Conservation (phyloP, 2,113 vertebrate species). For the Pituophis catenifer region DNA sequence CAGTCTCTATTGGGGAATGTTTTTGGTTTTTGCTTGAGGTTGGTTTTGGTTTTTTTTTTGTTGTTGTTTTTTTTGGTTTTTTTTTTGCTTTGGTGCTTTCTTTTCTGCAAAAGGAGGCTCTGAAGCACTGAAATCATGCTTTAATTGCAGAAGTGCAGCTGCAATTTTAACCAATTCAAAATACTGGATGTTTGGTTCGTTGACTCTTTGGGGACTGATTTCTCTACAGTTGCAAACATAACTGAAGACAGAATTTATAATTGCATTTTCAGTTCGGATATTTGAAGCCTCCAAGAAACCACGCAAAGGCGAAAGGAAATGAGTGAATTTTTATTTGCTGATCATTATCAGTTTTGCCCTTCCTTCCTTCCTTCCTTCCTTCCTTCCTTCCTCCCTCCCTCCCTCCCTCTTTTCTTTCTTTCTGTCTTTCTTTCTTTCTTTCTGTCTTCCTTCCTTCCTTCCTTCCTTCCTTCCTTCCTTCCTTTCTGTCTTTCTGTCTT, state of each 20-base stretch:
- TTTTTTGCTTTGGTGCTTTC: neutral
- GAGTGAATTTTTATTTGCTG: conserved; percentile 1
- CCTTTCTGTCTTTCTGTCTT: too few species aligned
- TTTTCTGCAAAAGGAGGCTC: neutral
- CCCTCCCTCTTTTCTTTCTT: too few species aligned
- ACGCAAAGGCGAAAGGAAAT: neutral
- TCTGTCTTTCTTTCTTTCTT: rapidly evolving
- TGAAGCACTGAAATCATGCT: neutral
- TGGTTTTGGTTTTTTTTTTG: neutral
- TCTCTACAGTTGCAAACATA: neutral
- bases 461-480: too few species aligned
- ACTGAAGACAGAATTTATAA: neutral
- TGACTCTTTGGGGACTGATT: neutral
- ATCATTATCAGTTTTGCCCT: neutral
- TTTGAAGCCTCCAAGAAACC: neutral
- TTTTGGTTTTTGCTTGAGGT: neutral
- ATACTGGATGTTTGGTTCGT: neutral
- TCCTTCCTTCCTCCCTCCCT: neutral
- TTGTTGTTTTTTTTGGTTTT: too few species aligned
- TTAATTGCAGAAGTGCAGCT: neutral
- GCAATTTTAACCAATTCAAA: neutral
- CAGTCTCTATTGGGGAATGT: neutral
- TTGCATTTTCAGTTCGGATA: neutral
- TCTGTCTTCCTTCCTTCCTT: too few species aligned
- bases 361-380: neutral